Base-by-base conservation (phyloP, 2,113 vertebrate species). In the Larimichthys polyactis region DNA sequence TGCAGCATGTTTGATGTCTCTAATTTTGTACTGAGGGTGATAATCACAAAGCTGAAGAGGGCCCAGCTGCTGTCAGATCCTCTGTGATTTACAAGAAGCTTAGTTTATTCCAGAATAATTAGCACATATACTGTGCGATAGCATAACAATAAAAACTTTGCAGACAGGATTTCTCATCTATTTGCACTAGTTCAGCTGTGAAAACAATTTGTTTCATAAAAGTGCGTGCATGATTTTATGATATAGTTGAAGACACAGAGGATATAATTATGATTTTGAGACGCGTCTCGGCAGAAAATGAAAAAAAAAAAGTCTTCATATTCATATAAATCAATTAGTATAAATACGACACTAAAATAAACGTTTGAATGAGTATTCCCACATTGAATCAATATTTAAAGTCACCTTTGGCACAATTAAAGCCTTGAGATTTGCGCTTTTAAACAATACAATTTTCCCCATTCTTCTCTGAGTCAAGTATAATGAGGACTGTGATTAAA, bases 401-500 rank as follows among this genome's bases (percentile, higher is more conserved):
- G 44, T 5, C 24, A 20, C 36, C n/a, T 36, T 19, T 19, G n/a
- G 48, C 65, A 46, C 57, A 22, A 29, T 51, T 32, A 20, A 17
- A 15, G 27, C 29, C 10, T 51, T 11, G 3, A 40, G 11, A 7
- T 4, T 51, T 36, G 48, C 46, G 43, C 24, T n/a, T 40, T n/a
- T 69, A 19, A 68, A 78, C 66, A 71, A 70, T 79, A 44, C 44
- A 36, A 27, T 24, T 58, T 29, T 5, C 27, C 19, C 16, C 29
- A 36, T 55, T 59, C 16, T 71, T 66, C 3, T 66, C 63, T 48
- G 44, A 40, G 8, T 58, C 5, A 19, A n/a, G 32, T 9, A 43
- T 48, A 54, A n/a, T 32, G 51, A 78, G 32, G 27, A 24, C 24
- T 15, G 71, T 67, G 67, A 81, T 54, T 48, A 67, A 22, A 66